These are phyloP conservation scores for Microcebus griseorufus DNA, from an alignment of 2,113 vertebrate genomes.

Conservation along the genomic window DNA sequence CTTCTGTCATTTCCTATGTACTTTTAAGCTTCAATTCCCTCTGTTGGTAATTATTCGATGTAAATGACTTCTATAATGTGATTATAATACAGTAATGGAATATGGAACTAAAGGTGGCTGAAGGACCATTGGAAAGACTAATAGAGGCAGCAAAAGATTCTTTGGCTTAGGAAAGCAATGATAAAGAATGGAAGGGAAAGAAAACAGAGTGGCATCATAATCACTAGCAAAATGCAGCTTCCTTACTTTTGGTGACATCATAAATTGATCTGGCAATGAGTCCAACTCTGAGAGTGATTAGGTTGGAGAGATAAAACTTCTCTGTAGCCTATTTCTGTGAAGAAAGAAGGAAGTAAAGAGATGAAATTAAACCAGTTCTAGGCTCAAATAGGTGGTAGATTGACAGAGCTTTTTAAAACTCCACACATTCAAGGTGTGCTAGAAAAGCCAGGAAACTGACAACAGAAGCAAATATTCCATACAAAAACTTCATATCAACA, in stretches of 20 bases:
- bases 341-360: neutral
- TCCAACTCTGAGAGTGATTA: neutral
- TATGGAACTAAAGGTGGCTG: neutral
- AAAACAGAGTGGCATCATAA: neutral
- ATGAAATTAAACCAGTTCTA: neutral
- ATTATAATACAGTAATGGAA: neutral
- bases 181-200: neutral
- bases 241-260: neutral
- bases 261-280: neutral
- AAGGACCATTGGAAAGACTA: neutral
- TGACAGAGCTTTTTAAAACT: neutral
- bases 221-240: neutral
- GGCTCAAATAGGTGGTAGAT: neutral
- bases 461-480: neutral
- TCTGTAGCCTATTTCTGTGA: neutral
- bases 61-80: neutral
- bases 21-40: neutral
- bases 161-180: neutral
- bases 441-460: neutral
- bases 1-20: neutral
- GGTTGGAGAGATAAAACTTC: neutral
- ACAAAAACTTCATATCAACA: neutral
- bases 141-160: neutral
- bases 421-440: neutral
- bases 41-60: neutral